Conservation (phyloP, 2,888 invertebrate species). For the Chrysopilus asiliformis region DNA sequence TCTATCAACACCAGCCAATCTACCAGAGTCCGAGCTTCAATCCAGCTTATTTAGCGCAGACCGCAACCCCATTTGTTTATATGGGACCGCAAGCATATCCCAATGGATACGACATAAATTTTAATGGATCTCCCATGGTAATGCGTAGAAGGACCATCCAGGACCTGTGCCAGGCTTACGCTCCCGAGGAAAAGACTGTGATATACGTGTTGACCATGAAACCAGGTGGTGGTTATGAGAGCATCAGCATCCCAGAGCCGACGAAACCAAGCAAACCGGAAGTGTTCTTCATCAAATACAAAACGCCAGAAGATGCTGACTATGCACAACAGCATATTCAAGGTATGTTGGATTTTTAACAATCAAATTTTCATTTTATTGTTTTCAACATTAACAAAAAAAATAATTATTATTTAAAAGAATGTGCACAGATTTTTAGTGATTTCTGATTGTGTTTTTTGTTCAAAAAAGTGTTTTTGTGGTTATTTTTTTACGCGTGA, state of each 20-base stretch:
- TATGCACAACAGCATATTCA: constrained; percentile 14
- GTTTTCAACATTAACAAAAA: no score
- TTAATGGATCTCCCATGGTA: no score
- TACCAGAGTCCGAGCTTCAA: neutral
- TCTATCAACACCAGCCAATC: neutral
- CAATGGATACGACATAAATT: no score
- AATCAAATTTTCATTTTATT: no score
- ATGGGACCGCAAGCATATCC: no score
- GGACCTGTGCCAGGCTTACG: constrained; percentile 8
- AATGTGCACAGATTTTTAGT: no score
- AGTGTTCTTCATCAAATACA: constrained; percentile 17
- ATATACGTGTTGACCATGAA: constrained; percentile 16
- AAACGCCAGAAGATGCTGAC: constrained; percentile 15
- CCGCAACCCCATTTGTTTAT: no score
- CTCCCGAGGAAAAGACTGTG: constrained; percentile 16
- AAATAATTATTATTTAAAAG: no score
- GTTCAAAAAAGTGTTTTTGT: no score
- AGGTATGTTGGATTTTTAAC: constrained; percentile 8
- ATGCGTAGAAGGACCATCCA: constrained; percentile 9
- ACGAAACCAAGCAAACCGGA: constrained; percentile 15
- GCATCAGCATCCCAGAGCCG: constrained; percentile 10
- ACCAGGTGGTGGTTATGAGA: constrained; percentile 8
- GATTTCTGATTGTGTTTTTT: no score
- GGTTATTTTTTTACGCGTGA: no score
- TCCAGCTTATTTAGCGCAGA: no score